A percentile compares a stretch with the other conserved stretches of the same genome.
Conservation (phyloP, 35 echinoderm and acorn worm genomes). For the Amphiura filiformis region DNA sequence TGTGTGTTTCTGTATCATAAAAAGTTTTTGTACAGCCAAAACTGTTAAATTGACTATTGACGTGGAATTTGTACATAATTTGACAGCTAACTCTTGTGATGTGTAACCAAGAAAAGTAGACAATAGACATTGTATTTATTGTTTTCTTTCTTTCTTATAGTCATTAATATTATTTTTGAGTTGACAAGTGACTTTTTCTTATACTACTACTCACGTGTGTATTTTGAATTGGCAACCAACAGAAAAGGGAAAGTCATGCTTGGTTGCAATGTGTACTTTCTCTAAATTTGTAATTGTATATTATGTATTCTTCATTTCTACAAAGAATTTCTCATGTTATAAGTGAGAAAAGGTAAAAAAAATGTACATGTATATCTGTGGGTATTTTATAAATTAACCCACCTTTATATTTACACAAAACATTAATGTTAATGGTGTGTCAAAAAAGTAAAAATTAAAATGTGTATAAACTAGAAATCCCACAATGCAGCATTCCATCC, state of each 20-base stretch:
- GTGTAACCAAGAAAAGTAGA: neutral
- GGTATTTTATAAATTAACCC: conserved; percentile 15
- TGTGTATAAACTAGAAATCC: neutral
- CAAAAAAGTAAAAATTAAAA: neutral
- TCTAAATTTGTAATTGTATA: conserved; percentile 9
- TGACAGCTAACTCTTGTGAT: neutral
- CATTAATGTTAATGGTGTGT: neutral
- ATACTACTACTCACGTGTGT: neutral
- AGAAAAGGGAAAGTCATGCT: neutral
- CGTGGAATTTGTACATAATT: conserved; percentile 3
- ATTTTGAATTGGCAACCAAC: neutral
- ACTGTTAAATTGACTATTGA: neutral
- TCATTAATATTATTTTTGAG: neutral
- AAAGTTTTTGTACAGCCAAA: neutral
- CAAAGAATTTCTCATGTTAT: neutral
- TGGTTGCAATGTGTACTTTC: neutral
- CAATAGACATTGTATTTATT: neutral
- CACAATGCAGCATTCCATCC: neutral
- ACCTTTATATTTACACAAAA: conserved; percentile 9
- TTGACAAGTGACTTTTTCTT: too few relatives aligned
- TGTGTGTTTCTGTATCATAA: conserved; percentile 3
- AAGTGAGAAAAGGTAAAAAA: neutral
- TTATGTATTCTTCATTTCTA: conserved; percentile 1
- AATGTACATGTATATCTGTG: neutral
- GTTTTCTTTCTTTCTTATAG: neutral